Base-by-base conservation (phyloP, 2,113 vertebrate species). In the Lepus timidus region DNA sequence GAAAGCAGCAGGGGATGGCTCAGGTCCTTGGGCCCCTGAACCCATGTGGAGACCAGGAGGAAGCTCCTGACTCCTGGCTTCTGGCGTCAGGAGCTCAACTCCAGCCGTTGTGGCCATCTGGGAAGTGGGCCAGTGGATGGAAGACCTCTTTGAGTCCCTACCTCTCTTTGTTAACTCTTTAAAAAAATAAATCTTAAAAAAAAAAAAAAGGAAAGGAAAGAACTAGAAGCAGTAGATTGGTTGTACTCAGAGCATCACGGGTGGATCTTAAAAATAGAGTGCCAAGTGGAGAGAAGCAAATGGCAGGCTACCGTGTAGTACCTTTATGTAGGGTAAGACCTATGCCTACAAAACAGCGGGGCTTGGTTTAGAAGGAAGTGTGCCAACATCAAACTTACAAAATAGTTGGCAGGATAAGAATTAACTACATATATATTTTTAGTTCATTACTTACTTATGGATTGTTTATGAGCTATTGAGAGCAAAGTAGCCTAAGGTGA, bases 311-410 rank as follows among this genome's bases (percentile, higher is more conserved):
- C 62, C 29, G 14, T 20, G 7, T 6, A 39, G 9, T 12, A 17
- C 6, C 4, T 76, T 80, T 11, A 22, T 36, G 3, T 85, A 61
- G 58, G 70, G 29, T 9, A 76, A 76, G 44, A 52, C 49, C 9
- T 0, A 1, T 3, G 16, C 64, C 27, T 8, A 23, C 4, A 39
- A 25, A 33, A 49, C 25, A 79, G 11, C 58, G 2, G 0, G 1
- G 29, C 33, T 70, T 4, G 11, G 27, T 49, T 58, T 51, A 23
- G 51, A 36, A 62, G 65, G 65, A 51, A 62, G 20, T n/a, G 22
- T 6, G 20, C 16, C 49, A 25, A 14, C 9, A 0, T 33, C 49
- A 68, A 78, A 36, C 58, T 25, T 70, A 78, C 3, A 39, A 33
- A 52, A 16, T 6, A 2, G 58, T 16, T 75, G 71, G n/a, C 5